Evolutionary conservation across 2,113 vertebrate genomes (phyloP).

Genomic region (Lophotis ruficrista): DNA sequence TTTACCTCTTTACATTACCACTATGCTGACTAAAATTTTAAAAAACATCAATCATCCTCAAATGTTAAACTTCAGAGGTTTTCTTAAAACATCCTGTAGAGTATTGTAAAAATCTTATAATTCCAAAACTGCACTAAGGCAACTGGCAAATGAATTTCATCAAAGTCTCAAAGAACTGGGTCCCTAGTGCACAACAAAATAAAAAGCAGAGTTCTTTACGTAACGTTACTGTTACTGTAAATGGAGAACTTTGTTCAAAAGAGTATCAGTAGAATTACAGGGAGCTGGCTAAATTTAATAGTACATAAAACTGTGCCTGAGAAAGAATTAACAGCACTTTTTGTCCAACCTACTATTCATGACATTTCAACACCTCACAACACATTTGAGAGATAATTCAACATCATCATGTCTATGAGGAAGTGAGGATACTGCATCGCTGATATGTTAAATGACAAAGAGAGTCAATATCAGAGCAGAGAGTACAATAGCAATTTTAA

Average conservation of each 20-base stretch:
- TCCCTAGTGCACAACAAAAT: not conserved
- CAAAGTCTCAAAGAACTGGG: not conserved
- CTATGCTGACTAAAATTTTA: not conserved
- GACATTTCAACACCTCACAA: not conserved
- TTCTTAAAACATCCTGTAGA: not conserved
- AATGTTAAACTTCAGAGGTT: not conserved
- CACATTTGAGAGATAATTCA: not conserved
- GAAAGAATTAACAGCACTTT: not conserved
- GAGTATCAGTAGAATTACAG: not conserved
- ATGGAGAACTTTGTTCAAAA: not conserved
- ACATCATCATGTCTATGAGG: not conserved
- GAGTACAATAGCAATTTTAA: not conserved
- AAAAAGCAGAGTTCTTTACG: not conserved
- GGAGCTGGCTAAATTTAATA: not conserved
- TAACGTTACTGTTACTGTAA: not conserved
- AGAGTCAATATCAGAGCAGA: not conserved
- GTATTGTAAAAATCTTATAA: not conserved
- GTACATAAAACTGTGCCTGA: not conserved
- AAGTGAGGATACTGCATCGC: not conserved
- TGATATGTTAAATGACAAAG: not conserved
- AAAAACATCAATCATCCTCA: not conserved
- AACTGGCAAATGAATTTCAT: not conserved
- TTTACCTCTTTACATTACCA: not conserved
- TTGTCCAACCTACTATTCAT: not conserved
- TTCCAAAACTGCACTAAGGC: not conserved